A percentile compares a stretch with the other conserved stretches of the same genome.
These are phyloP conservation scores for Pyrrhosoma nymphula DNA, from an alignment of 2,888 invertebrate species.

Conservation along the genomic window DNA sequence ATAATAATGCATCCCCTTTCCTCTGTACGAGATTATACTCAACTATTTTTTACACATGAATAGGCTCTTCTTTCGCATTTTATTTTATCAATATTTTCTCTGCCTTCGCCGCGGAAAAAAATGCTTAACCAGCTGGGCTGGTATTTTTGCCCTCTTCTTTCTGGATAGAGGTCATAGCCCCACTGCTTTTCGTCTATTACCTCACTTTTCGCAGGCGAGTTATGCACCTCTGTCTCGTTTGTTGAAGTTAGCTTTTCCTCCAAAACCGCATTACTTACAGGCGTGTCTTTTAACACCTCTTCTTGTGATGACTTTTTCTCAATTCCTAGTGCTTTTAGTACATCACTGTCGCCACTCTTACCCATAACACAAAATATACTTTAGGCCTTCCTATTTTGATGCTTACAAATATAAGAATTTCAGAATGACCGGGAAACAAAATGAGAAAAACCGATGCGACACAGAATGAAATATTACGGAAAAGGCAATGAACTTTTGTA, in stretches of 20 bases:
- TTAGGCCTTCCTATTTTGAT: too few species aligned
- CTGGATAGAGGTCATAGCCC: slow-evolving; percentile 92
- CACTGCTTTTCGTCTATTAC: slow-evolving; percentile 77
- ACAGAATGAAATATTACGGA: too few species aligned
- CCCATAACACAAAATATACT: neutral
- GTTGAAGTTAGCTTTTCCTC: neutral
- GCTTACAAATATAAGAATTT: too few species aligned
- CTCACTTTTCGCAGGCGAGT: neutral
- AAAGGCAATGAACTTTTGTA: too few species aligned
- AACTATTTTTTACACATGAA: slow-evolving; percentile 86
- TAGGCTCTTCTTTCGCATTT: slow-evolving; percentile 91
- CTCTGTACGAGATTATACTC: slow-evolving; percentile 74
- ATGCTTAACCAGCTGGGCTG: slow-evolving; percentile 81
- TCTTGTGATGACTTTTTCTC: neutral
- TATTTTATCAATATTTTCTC: slow-evolving; percentile 85
- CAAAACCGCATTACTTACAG: neutral
- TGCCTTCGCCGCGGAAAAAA: slow-evolving; percentile 84
- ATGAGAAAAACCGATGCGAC: too few species aligned
- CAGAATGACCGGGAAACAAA: too few species aligned
- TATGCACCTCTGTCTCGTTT: neutral
- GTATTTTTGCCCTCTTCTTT: slow-evolving; percentile 83
- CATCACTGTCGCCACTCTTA: neutral
- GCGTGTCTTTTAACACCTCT: neutral
- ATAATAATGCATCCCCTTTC: slow-evolving; percentile 12
- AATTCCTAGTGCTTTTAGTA: neutral